These are phyloP conservation scores for Rhizoglyphus robini DNA, from an alignment of 1,140 invertebrate species.

Conservation along the genomic window DNA sequence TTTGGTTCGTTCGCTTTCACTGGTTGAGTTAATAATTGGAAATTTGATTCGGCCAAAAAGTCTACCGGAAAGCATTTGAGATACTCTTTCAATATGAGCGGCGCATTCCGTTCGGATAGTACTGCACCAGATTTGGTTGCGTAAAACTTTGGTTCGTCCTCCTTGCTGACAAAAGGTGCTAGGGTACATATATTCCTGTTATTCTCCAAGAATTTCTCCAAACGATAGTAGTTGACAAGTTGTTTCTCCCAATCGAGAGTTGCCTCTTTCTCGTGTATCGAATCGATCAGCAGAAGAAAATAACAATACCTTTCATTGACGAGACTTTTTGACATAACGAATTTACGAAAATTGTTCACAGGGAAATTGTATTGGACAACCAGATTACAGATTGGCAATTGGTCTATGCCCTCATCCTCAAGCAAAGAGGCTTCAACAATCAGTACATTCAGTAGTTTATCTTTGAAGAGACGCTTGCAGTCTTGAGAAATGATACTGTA, in stretches of 20 bases:
- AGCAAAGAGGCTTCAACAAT: conserved; percentile 65
- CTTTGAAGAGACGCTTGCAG: conserved; percentile 55
- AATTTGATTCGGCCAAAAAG: not conserved
- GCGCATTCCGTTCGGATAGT: not conserved
- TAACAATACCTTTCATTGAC: conserved; percentile 51
- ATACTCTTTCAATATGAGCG: not conserved
- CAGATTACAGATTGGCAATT: not conserved
- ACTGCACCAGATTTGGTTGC: not conserved
- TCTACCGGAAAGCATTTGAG: not conserved
- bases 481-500: not conserved
- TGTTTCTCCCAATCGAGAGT: not conserved
- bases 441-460: conserved; percentile 78
- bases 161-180: no score
- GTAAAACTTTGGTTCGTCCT: not conserved
- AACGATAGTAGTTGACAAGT: not conserved
- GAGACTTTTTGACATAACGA: conserved; percentile 56
- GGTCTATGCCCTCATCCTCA: conserved; percentile 49
- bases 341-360: conserved; percentile 50
- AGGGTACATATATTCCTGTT: not conserved
- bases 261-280: not conserved
- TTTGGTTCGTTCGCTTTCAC: not conserved
- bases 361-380: conserved; percentile 55
- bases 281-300: conserved; percentile 37
- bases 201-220: not conserved
- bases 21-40: not conserved